Percentiles rank a stretch among this genome's conserved stretches.
These are phyloP conservation scores for Platyscapa corneri DNA, from an alignment of 1,140 invertebrate genomes.

Conservation along the genomic window DNA sequence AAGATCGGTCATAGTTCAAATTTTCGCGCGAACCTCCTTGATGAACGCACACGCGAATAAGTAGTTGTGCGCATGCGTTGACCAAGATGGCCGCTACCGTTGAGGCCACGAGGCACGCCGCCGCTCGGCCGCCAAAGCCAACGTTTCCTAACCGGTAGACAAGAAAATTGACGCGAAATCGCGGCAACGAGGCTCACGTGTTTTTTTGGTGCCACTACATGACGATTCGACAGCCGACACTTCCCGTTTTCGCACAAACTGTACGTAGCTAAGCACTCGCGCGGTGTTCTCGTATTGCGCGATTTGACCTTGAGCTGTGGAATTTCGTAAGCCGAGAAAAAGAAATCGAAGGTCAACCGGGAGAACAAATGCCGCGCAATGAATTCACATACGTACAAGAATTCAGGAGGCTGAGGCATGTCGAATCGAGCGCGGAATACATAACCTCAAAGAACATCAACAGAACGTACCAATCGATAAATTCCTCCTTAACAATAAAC, in stretches of 20 bases:
- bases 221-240: not conserved
- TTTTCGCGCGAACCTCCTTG: not conserved
- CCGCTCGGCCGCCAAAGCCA: not conserved
- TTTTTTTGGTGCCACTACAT: not conserved
- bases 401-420: not conserved
- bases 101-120: slow-evolving; percentile 31
- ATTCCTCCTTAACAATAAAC: not conserved
- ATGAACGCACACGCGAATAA: not conserved
- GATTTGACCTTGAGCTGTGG: not conserved
- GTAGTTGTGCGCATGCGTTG: not conserved
- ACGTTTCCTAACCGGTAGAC: not conserved
- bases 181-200: not conserved
- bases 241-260: not conserved
- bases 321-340: not conserved
- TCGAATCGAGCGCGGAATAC: slow-evolving; percentile 3
- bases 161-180: not conserved
- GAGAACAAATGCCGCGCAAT: not conserved
- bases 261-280: not conserved
- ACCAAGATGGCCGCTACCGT: slow-evolving; percentile 27
- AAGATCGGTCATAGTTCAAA: not conserved
- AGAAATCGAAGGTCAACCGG: slow-evolving; percentile 5
- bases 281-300: not conserved
- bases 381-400: not conserved
- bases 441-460: slow-evolving; percentile 13
- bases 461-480: slow-evolving; percentile 21